Base-by-base conservation (phyloP, 2,888 invertebrate genomes). In the Sylvicola cinctus region DNA sequence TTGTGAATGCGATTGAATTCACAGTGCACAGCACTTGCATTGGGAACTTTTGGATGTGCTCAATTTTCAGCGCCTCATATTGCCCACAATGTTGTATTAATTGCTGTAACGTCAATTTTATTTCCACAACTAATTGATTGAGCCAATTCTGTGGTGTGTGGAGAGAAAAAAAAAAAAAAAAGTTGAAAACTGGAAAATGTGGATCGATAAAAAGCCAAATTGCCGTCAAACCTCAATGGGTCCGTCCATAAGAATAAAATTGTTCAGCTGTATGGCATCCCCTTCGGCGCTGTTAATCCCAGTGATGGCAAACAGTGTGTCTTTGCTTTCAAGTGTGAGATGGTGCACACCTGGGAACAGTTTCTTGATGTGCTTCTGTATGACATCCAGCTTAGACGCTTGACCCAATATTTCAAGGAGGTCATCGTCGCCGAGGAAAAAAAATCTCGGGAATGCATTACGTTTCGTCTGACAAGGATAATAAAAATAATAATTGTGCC, bases 341-440 rank as follows among this genome's bases (percentile, higher is more conserved):
- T 20, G 20, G 20, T 20, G 20, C 20, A 87, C 76, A 2, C 90
- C 90, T 20, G 91, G 87, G 58, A 95, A 98, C 13, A 98, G 63
- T 57, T 98, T 98, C 55, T 90, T 90, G 42, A 98, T 67, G 54
- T 99, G 96, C 1, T 78, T 70, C 55, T 95, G 90, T 53, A 98
- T 84, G 3, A 93, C 79, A 32, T 70, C 68, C 39, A 83, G 81
- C 45, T 87, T 87, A 0, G 83, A 75, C 0, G 87, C 78, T 59
- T 93, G 91, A 0, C 93, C 93, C 10, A 99, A 67, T 39, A 98
- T 71, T 62, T 98, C 96, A 37, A 98, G 60, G 35, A 98, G 64
- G 57, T 99, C 98, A 49, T 98, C 98, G 51, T 99, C 96, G 38
- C 93, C 93, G 41, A 99, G 66, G 54, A 98, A 98, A 52, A 95